Conservation (phyloP, 2,113 vertebrate genomes). For the Archilochus colubris region DNA sequence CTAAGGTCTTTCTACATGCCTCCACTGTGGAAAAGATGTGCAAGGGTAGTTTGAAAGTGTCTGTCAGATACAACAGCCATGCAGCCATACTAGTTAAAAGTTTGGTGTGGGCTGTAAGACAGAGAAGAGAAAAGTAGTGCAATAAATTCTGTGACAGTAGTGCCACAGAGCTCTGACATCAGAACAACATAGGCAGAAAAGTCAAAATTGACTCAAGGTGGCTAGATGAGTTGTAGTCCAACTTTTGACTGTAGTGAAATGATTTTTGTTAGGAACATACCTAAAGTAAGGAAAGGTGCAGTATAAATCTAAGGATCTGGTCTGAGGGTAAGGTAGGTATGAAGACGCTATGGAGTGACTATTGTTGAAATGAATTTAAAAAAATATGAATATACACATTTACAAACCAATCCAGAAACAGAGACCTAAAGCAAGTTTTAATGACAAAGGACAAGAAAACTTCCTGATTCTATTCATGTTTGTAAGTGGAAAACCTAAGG, state of each 20-base stretch:
- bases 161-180: neutral
- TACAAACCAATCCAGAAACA: neutral
- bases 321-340: neutral
- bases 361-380: neutral
- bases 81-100: neutral
- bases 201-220: constrained; percentile 22
- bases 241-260: constrained; percentile 12
- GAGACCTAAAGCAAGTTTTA: constrained; percentile 37
- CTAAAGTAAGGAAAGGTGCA: neutral
- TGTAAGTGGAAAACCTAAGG: constrained; percentile 19
- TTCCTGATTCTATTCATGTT: constrained; percentile 26
- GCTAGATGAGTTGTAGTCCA: neutral
- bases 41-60: neutral
- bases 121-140: neutral
- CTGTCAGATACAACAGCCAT: neutral
- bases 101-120: neutral
- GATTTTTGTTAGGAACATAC: neutral
- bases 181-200: neutral
- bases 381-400: neutral
- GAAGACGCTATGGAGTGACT: neutral
- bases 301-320: neutral
- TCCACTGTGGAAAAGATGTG: neutral
- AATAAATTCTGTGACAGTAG: constrained; percentile 6
- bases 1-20: neutral
- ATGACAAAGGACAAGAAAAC: constrained; percentile 39